A percentile compares a stretch with the other conserved stretches of the same genome.
Conservation (phyloP, 2,113 vertebrate species). For the Crotalus tigris region DNA sequence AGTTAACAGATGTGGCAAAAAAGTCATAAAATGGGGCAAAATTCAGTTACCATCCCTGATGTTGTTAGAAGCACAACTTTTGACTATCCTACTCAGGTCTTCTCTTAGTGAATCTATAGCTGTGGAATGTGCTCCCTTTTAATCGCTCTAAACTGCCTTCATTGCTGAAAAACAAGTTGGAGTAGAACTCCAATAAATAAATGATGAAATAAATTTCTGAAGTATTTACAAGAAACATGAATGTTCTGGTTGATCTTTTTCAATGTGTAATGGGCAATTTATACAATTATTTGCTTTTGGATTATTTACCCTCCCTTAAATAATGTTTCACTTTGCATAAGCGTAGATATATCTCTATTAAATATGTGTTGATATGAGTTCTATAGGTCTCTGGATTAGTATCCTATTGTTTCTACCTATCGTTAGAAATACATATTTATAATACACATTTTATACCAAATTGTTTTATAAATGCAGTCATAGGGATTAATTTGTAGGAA, state of each 20-base stretch:
- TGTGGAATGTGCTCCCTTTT: background rate
- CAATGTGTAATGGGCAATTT: too few relatives aligned
- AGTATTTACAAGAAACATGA: background rate
- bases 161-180: background rate
- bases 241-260: background rate
- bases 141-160: background rate
- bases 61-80: background rate
- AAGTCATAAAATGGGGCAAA: too few relatives aligned
- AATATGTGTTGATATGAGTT: too few relatives aligned
- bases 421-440: background rate
- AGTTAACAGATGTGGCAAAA: too few relatives aligned
- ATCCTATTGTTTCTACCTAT: background rate
- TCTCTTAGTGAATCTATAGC: background rate
- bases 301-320: too few relatives aligned
- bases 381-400: too few relatives aligned
- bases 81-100: background rate
- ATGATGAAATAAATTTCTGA: background rate
- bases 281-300: too few relatives aligned
- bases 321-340: too few relatives aligned
- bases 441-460: background rate
- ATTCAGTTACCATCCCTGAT: background rate
- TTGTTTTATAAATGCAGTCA: background rate
- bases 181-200: background rate
- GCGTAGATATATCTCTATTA: too few relatives aligned
- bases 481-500: background rate